Evolutionary conservation across 2,888 invertebrate species (phyloP).

Genomic region (Cephus runcator): DNA sequence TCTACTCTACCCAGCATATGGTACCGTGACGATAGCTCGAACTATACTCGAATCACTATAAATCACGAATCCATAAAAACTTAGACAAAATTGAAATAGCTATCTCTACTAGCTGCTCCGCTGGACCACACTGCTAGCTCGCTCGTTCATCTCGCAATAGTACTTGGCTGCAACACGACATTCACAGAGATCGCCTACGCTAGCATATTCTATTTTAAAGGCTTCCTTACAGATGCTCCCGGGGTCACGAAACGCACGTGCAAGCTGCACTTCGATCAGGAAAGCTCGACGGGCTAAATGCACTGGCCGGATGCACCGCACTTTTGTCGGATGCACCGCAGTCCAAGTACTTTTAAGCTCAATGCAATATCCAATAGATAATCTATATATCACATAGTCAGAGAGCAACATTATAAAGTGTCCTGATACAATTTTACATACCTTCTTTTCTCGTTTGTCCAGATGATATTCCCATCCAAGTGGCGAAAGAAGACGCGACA

Average conservation of each 20-base stretch:
- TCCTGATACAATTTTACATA: neutral
- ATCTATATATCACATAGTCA: neutral
- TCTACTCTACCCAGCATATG: conserved; percentile 51
- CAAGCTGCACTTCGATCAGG: neutral
- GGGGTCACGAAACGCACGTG: neutral
- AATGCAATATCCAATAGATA: neutral
- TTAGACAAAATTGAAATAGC: neutral
- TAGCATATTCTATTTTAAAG: neutral
- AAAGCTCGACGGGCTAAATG: neutral
- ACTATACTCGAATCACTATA: neutral
- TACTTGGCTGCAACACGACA: neutral
- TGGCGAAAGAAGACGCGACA: conserved; percentile 71
- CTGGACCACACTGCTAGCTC: neutral
- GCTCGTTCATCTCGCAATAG: neutral
- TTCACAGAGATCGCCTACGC: neutral
- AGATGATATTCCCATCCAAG: conserved; percentile 93
- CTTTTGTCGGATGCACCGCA: neutral
- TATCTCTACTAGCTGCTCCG: neutral
- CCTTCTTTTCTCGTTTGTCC: conserved; percentile 49
- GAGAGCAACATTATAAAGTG: neutral
- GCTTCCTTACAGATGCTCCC: neutral
- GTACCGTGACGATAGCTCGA: conserved; percentile 25
- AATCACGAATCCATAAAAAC: neutral
- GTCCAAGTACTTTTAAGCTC: neutral
- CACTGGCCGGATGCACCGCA: neutral